A percentile compares a stretch with the other conserved stretches of the same genome.
phyloP scores from a whole-genome alignment of 2,113 vertebrate species.

The Scomber colias region DNA sequence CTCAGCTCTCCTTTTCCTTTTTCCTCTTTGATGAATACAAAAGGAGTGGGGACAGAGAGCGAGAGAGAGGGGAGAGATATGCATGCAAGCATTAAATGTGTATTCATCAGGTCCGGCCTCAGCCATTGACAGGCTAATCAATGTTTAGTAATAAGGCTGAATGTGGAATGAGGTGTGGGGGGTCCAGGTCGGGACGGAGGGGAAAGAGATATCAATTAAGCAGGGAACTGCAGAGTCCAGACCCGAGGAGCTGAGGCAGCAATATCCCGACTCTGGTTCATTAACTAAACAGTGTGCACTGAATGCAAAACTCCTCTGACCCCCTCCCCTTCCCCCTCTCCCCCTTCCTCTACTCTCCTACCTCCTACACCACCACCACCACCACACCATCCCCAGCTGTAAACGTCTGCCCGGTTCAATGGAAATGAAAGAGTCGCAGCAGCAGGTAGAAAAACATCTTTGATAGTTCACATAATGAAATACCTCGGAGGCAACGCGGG shows the following conservation, averaged over 20 bases:
- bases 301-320: conserved; percentile 72
- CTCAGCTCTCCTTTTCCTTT: not conserved
- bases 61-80: conserved; percentile 35
- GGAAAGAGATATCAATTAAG: conserved; percentile 87
- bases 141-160: conserved; percentile 86
- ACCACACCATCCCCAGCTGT: not conserved
- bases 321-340: not conserved
- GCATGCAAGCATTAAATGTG: conserved; percentile 69
- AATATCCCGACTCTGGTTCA: conserved; percentile 84
- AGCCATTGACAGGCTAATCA: conserved; percentile 83
- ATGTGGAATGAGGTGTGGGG: conserved; percentile 84
- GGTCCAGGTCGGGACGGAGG: conserved; percentile 65
- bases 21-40: conserved; percentile 38
- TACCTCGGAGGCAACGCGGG: not conserved
- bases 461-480: conserved; percentile 53
- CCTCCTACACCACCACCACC: not conserved
- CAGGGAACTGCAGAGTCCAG: conserved; percentile 79
- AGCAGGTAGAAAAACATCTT: conserved; percentile 46
- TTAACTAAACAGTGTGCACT: conserved; percentile 79
- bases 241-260: conserved; percentile 82
- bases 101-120: conserved; percentile 82
- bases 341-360: too few relatives aligned
- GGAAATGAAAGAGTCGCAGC: conserved; percentile 37
- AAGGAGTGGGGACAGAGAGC: not conserved
- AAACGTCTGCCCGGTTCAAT: conserved; percentile 16